Evolutionary conservation across 2,113 vertebrate species (phyloP).

Genomic region (Lycaon pictus): DNA sequence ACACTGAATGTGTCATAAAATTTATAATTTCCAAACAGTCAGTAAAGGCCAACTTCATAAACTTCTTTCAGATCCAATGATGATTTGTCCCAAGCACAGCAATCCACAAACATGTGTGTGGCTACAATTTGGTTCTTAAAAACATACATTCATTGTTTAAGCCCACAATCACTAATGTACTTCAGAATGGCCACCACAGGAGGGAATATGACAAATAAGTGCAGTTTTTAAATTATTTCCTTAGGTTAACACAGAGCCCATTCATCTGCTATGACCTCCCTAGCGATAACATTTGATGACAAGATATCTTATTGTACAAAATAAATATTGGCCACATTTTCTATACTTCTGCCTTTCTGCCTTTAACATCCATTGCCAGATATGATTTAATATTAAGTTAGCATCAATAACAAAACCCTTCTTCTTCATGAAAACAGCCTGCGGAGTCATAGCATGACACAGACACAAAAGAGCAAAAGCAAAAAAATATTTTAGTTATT

Average conservation of each 20-base stretch:
- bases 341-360: not conserved
- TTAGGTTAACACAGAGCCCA: not conserved
- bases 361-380: not conserved
- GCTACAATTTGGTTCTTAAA: not conserved
- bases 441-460: not conserved
- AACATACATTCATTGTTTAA: not conserved
- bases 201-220: not conserved
- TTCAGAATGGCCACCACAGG: not conserved
- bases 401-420: not conserved
- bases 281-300: not conserved
- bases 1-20: not conserved
- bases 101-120: not conserved
- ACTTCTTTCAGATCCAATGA: not conserved
- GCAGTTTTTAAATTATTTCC: not conserved
- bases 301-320: not conserved
- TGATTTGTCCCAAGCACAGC: not conserved
- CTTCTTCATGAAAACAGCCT: not conserved
- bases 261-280: not conserved
- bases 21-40: constrained; percentile 18
- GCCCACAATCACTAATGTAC: not conserved
- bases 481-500: not conserved
- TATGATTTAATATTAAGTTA: not conserved
- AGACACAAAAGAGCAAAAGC: constrained; percentile 5
- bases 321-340: not conserved
- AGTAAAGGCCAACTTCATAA: not conserved